Conservation (phyloP, 1,140 invertebrate species). For the Radopholus similis region DNA sequence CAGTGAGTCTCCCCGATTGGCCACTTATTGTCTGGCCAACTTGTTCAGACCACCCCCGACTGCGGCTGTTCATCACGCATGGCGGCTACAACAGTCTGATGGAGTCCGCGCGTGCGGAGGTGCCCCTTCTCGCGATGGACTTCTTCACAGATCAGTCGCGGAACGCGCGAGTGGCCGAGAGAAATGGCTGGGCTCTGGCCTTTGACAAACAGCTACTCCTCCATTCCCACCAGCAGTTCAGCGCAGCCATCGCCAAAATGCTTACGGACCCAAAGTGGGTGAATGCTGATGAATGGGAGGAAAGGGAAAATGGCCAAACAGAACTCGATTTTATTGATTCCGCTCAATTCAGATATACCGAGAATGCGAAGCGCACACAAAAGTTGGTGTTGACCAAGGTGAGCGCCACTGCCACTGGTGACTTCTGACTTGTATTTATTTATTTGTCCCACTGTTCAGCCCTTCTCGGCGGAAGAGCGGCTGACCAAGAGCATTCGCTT, state of each 20-base stretch:
- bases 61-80: slow-evolving; percentile 46
- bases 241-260: slow-evolving; percentile 20
- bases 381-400: slow-evolving; percentile 6
- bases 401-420: background rate
- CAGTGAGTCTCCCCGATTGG: slow-evolving; percentile 1
- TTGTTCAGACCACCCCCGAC: slow-evolving; percentile 21
- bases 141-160: slow-evolving; percentile 43
- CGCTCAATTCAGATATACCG: background rate
- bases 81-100: slow-evolving; percentile 44
- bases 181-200: slow-evolving; percentile 35
- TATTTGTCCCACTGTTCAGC: no score
- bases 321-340: background rate
- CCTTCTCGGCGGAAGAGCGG: slow-evolving; percentile 31
- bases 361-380: slow-evolving; percentile 9
- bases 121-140: slow-evolving; percentile 31
- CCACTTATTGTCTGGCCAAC: background rate
- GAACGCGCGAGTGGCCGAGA: slow-evolving; percentile 25
- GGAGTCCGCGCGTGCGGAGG: slow-evolving; percentile 33
- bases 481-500: slow-evolving; percentile 25
- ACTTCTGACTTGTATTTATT: no score
- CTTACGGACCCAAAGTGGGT: slow-evolving; percentile 27
- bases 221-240: slow-evolving; percentile 1
- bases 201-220: slow-evolving; percentile 29
- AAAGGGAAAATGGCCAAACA: no score
- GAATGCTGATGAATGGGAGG: no score